Evolutionary conservation across 2,113 vertebrate genomes (phyloP).

Genomic region (Daubentonia madagascariensis): DNA sequence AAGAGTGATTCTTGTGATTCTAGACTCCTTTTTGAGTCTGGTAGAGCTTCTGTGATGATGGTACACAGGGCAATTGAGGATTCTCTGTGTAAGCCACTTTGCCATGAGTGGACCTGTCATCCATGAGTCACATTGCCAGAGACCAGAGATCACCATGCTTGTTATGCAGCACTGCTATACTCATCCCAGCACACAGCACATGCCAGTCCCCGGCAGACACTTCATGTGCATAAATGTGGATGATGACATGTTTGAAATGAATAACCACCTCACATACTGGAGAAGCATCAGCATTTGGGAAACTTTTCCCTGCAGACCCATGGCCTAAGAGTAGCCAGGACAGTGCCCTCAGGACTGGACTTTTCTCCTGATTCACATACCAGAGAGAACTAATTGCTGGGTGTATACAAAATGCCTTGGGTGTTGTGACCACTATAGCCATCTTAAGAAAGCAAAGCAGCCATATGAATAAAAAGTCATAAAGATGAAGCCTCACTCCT

Average conservation of each 20-base stretch:
- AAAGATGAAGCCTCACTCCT: neutral
- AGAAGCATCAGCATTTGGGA: neutral
- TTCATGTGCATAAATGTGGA: neutral
- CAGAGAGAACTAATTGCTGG: neutral
- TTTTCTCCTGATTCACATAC: neutral
- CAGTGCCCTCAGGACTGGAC: neutral
- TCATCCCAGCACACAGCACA: neutral
- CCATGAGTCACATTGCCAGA: neutral
- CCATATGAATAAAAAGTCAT: neutral
- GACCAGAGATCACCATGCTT: neutral
- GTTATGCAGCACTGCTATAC: neutral
- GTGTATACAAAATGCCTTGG: neutral
- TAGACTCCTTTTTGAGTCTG: neutral
- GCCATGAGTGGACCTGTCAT: neutral
- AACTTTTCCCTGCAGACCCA: neutral
- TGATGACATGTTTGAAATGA: neutral
- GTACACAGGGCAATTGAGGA: neutral
- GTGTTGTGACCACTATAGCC: neutral
- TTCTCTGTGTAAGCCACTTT: neutral
- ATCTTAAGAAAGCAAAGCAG: neutral
- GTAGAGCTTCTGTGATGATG: neutral
- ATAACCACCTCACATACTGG: neutral
- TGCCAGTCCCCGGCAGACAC: neutral
- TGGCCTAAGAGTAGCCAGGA: neutral
- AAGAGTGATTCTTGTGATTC: neutral